Conservation (phyloP, 1,140 invertebrate genomes). For the Laupala kohalensis region DNA sequence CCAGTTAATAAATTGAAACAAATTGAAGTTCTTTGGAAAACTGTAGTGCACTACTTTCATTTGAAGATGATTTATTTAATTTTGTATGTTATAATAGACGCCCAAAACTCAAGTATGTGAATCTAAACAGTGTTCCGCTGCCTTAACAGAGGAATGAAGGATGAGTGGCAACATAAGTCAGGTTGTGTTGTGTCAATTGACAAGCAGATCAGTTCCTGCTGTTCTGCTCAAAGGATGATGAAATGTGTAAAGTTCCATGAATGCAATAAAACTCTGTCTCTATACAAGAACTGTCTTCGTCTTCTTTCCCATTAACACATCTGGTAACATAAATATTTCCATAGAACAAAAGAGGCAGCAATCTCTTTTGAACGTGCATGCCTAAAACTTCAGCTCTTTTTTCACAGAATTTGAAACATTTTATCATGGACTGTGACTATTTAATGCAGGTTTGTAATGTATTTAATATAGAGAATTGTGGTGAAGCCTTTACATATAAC, state of each 20-base stretch:
- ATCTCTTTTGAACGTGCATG: too few species aligned
- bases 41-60: not conserved
- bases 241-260: constrained; percentile 16
- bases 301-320: too few species aligned
- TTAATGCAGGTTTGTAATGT: too few species aligned
- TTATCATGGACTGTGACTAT: too few species aligned
- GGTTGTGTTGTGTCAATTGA: not conserved
- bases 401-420: too few species aligned
- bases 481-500: too few species aligned
- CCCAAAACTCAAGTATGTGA: not conserved
- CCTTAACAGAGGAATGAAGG: not conserved
- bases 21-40: not conserved
- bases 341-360: too few species aligned
- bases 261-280: constrained; percentile 20
- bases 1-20: not conserved
- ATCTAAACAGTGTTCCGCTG: not conserved
- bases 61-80: not conserved
- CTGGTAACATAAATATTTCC: too few species aligned
- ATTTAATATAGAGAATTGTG: too few species aligned
- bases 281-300: constrained; percentile 11
- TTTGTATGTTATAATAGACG: not conserved
- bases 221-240: not conserved
- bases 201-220: not conserved
- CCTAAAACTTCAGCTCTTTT: too few species aligned
- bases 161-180: not conserved